Evolutionary conservation across 2,113 vertebrate genomes (phyloP), one percentile per base, ranked within the genome.

Genomic region (Coptodon bakossiorum): DNA sequence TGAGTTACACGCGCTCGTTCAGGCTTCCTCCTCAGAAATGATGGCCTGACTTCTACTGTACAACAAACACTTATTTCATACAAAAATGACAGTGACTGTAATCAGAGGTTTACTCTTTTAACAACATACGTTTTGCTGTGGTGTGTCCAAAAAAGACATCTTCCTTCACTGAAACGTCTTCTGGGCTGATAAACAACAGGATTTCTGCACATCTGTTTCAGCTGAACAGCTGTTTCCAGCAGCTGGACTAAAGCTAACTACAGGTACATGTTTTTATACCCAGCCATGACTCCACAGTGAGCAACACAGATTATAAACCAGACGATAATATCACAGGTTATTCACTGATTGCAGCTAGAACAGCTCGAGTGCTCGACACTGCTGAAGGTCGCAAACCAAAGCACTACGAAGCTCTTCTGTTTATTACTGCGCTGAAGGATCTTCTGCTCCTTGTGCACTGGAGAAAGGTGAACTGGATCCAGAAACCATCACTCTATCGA

Each of bases 1-100:
- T 0, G 38, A 73, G 40, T 11, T 29, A 19, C 0, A 31, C 11
- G 4, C 6, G 4, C 45, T 8, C 3, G 1, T 5, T 50, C 24
- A 31, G 24, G 16, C 9, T 5, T 76, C 43, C 19, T 38, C 17
- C 16, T 19, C 16, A 48, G 71, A 78, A 19, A 31, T 1, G 6
- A 3, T 0, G 24, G 71, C 3, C 22, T 16, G 66, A 6, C n/a
- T 43, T 24, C 36, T 36, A 19, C 59, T 63, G 29, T 10, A 17
- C 27, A 63, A 19, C 29, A 36, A 6, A 36, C 3, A 36, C 9
- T 3, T 31, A 17, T 61, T 61, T 61, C 14, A 17, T 61, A 6
- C 9, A 61, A 61, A 31, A 17, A 6, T 5, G 29, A 66, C 16
- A 36, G 5, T 5, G 68, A 76, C 8, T 76, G 40, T 29, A 29